Evolutionary conservation across 2,888 invertebrate species (phyloP), one percentile per base, ranked within the genome.

Genomic region (Mamestra brassicae): DNA sequence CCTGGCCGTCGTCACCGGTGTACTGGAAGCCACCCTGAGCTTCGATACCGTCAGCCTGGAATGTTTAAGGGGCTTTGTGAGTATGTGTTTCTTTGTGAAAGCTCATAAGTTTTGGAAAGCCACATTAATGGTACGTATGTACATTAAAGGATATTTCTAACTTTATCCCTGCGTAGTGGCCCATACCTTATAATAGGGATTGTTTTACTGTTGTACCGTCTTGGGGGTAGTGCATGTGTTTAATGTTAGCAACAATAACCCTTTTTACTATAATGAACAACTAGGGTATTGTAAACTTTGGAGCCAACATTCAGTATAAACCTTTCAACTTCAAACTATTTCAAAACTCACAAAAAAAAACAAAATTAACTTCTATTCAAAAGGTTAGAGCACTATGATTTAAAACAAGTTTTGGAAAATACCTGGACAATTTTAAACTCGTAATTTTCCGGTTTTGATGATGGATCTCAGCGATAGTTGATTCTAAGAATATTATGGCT

Each of bases 21-120:
- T 97, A 97, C 34, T 97, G 96, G 94, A 95, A 97, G 1, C 96
- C 96, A 42, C 97, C 97, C 80, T 97, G 96, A 45, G 97, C 97
- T 83, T 96, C 94, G 76, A 96, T 96, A 42, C 96, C 96, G 74
- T 96, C 95, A 64, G 93, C 96, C 96, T 96, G 94, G 62, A 95
- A 94, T 11, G 0, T 36, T 60, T 0, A 10, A 47, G 0, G 34
- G 4, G 2, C 26, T 63, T 36, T 45, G 11, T 64, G 6, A 71
- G 47, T 2, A 36, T 17, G n/a, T 60, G 42, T 45, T 45, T 45
- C 45, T 10, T 0, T 45, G 38, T 38, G 38, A 10, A 45, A 8
- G 8, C 8, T 45, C 45, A 26, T 26, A 0, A 26, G 0, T 0
- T 26, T 26, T 26, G 26, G 26, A 26, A 26, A 26, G 26, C 26